These are phyloP conservation scores for Molorchus minor DNA, from an alignment of 2,888 invertebrate genomes.

Conservation along the genomic window DNA sequence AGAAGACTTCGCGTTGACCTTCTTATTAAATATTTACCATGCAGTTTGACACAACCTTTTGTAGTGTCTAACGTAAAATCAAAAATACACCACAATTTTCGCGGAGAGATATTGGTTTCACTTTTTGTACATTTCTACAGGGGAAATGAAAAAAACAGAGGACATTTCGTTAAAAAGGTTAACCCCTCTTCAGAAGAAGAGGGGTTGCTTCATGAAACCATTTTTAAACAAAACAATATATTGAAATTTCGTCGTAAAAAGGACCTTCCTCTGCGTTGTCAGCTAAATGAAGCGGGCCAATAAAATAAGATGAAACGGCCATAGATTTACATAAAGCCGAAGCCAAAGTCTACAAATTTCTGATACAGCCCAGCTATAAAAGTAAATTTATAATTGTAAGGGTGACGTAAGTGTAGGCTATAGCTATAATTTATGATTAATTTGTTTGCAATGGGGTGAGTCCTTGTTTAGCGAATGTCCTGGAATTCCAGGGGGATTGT, in stretches of 20 bases:
- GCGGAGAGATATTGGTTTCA: too few relatives aligned
- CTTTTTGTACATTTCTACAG: too few relatives aligned
- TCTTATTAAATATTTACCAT: slow-evolving; percentile 27
- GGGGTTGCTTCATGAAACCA: too few relatives aligned
- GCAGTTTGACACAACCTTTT: slow-evolving; percentile 22
- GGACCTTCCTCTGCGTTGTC: slow-evolving; percentile 39
- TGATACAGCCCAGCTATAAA: slow-evolving; percentile 53
- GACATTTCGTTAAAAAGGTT: too few relatives aligned
- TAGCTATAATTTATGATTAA: slow-evolving; percentile 54
- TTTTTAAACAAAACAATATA: slow-evolving; percentile 20
- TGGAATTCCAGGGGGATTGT: slow-evolving; percentile 19
- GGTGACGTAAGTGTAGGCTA: slow-evolving; percentile 54
- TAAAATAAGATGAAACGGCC: slow-evolving; percentile 47
- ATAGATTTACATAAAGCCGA: slow-evolving; percentile 50
- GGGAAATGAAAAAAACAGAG: too few relatives aligned
- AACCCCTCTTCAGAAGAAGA: too few relatives aligned
- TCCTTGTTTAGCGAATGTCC: slow-evolving; percentile 23
- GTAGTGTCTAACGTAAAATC: slow-evolving; percentile 21
- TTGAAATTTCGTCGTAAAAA: slow-evolving; percentile 42
- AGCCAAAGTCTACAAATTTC: slow-evolving; percentile 51
- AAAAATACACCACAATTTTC: slow-evolving; percentile 23
- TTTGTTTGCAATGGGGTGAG: slow-evolving; percentile 48
- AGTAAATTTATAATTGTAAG: slow-evolving; percentile 56
- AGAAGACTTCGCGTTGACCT: slow-evolving; percentile 20
- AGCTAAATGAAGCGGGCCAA: slow-evolving; percentile 42